phyloP scores from a whole-genome alignment of 2,797 vertebrate genomes.

The Meda fulgida region DNA sequence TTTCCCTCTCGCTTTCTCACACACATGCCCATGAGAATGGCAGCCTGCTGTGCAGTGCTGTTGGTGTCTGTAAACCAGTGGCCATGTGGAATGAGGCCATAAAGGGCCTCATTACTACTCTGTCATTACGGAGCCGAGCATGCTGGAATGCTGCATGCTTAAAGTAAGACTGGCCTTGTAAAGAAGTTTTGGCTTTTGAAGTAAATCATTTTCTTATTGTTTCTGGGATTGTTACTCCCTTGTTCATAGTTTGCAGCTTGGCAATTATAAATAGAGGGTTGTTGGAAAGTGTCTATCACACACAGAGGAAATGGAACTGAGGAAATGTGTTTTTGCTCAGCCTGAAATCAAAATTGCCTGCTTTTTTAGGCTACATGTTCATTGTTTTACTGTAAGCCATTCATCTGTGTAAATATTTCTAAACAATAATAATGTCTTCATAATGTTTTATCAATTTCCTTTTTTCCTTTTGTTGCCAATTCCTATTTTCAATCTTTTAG shows the following conservation, averaged over 20 bases:
- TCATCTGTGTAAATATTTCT: not conserved
- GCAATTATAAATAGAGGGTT: not conserved
- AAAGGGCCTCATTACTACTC: constrained; percentile 44
- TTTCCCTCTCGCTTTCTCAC: constrained; percentile 7
- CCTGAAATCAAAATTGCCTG: not conserved
- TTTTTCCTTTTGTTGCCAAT: not conserved
- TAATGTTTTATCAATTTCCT: not conserved
- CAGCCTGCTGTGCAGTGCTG: constrained; percentile 44
- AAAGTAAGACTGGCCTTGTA: constrained; percentile 48
- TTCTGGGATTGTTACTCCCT: constrained; percentile 11
- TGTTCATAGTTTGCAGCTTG: constrained; percentile 33
- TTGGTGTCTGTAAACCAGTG: constrained; percentile 50
- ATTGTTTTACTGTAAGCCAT: not conserved
- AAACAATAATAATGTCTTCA: no score
- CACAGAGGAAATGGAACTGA: not conserved
- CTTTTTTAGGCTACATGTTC: not conserved
- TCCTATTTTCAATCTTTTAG: not conserved
- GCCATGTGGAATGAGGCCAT: constrained; percentile 53
- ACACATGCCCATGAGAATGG: constrained; percentile 42
- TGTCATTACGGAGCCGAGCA: constrained; percentile 54
- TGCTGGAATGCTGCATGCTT: constrained; percentile 35
- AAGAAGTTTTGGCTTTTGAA: constrained; percentile 44
- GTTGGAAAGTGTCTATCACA: not conserved
- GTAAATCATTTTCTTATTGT: constrained; percentile 39
- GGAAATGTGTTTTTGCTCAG: constrained; percentile 1